Conservation (phyloP, 2,797 vertebrate species). For the Premnoplex brunnescens region DNA sequence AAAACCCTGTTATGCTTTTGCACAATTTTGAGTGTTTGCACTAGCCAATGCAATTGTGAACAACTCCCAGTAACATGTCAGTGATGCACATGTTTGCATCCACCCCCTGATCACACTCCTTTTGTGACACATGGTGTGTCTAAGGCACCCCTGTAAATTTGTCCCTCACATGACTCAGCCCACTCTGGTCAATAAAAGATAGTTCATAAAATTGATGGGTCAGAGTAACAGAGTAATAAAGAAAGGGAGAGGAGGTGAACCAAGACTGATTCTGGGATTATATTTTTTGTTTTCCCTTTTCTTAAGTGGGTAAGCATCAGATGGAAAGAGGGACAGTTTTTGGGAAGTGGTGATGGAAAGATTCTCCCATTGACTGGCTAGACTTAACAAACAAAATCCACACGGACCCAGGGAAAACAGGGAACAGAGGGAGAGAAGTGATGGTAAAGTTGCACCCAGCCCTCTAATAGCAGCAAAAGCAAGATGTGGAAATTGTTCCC, state of each 20-base stretch:
- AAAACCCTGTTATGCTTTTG: not conserved
- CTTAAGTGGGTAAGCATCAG: not conserved
- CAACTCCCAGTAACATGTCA: rapidly evolving
- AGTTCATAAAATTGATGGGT: not conserved
- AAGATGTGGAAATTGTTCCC: not conserved
- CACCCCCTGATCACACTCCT: not conserved
- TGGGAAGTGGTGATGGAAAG: not conserved
- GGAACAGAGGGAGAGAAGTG: not conserved
- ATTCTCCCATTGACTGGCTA: not conserved
- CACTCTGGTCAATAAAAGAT: not conserved
- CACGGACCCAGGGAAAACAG: not conserved
- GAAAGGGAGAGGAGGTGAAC: not conserved
- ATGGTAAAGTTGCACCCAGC: not conserved
- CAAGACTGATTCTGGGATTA: not conserved
- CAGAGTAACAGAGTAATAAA: not conserved
- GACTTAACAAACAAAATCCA: not conserved
- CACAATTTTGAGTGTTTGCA: not conserved
- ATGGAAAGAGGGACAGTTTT: not conserved
- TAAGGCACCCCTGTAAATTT: not conserved
- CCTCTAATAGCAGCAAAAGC: not conserved
- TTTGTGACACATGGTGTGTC: not conserved
- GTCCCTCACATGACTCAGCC: not conserved
- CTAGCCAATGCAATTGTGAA: not conserved
- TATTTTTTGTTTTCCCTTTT: not conserved
- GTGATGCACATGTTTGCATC: rapidly evolving